Conservation (phyloP, 2,888 invertebrate genomes). For the Morinoia aosen region DNA sequence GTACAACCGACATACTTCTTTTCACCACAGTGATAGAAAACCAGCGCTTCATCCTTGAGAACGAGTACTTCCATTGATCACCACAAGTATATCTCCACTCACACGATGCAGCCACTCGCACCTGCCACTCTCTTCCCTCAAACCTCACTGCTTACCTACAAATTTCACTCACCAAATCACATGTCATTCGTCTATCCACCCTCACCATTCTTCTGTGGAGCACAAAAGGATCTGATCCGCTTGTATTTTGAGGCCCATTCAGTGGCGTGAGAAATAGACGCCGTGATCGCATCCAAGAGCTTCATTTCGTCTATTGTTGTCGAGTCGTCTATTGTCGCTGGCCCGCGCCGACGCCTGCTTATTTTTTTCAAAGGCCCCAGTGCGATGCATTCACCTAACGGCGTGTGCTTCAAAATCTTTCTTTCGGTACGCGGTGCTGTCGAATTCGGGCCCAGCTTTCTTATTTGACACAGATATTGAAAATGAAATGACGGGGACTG, state of each 20-base stretch:
- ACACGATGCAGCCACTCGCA: not conserved
- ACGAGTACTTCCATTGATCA: not conserved
- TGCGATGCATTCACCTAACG: not conserved
- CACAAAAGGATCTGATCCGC: constrained; percentile 13
- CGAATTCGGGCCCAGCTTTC: not conserved
- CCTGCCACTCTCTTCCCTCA: not conserved
- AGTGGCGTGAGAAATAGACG: constrained; percentile 15
- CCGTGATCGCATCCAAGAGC: constrained; percentile 25
- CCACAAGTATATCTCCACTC: not conserved
- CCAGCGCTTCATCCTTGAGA: not conserved
- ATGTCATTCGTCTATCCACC: not conserved
- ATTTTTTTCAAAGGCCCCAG: not conserved
- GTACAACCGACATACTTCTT: no score
- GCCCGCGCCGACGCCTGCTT: not conserved
- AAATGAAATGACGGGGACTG: not conserved
- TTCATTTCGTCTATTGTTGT: constrained; percentile 37
- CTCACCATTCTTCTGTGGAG: not conserved
- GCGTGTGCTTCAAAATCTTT: not conserved
- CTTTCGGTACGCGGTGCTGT: not conserved
- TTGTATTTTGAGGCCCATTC: constrained; percentile 26
- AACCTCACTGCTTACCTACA: not conserved
- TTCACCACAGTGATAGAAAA: not conserved
- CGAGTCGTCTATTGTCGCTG: constrained; percentile 24
- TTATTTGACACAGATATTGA: not conserved
- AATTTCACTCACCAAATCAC: not conserved